Conservation (phyloP, 2,113 vertebrate species). For the rat (Rattus norvegicus) region GRCr8 NC_086025.1:72144001-72144500, state of each 20-base stretch:
- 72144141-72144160: background rate
- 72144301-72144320: background rate
- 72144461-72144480: background rate
- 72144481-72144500: background rate
- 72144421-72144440: slow-evolving; percentile 6
- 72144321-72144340: background rate
- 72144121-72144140: background rate
- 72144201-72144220: background rate
- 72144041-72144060: background rate
- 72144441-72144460: background rate
- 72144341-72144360: background rate
- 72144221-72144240: background rate
- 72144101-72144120: background rate
- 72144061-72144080: background rate
- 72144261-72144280: background rate
- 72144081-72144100: background rate
- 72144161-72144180: background rate
- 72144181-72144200: background rate
- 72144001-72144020: background rate
- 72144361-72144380: background rate
- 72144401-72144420: background rate
- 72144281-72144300: background rate
- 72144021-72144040: background rate
- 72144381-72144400: background rate
- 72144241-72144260: background rate